These are phyloP conservation scores for Camponotus fellah DNA, from an alignment of 2,888 invertebrate genomes.

Conservation along the genomic window DNA sequence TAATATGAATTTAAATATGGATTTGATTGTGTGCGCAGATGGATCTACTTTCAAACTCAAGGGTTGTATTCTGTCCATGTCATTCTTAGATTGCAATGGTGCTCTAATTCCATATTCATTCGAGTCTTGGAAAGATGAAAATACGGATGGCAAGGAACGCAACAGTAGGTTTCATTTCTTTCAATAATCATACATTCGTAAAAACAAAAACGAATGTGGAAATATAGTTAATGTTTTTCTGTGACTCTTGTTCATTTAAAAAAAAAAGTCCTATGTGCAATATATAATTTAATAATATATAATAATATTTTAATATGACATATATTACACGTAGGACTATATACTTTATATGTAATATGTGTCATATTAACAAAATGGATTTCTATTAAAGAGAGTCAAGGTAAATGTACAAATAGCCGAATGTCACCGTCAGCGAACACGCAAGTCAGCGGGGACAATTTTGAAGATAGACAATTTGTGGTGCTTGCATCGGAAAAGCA, in stretches of 20 bases:
- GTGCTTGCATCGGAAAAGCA: constrained; percentile 98
- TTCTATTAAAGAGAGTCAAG: constrained; percentile 79
- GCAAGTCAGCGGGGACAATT: constrained; percentile 86
- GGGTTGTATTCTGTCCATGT: constrained; percentile 97
- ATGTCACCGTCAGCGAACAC: constrained; percentile 92
- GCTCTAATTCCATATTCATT: constrained; percentile 95
- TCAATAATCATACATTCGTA: background rate
- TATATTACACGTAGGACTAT: background rate
- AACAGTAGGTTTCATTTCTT: constrained; percentile 76
- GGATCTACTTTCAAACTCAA: constrained; percentile 98
- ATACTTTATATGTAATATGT: background rate
- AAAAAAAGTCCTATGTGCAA: background rate
- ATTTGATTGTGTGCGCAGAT: constrained; percentile 88
- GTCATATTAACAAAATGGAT: background rate
- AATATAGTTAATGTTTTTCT: background rate
- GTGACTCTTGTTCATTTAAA: background rate
- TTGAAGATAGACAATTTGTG: constrained; percentile 95
- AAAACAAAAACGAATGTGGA: background rate
- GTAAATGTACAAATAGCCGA: constrained; percentile 88
- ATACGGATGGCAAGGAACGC: constrained; percentile 87
- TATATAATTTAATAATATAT: background rate
- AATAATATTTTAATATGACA: background rate
- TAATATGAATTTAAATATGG: background rate
- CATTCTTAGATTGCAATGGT: constrained; percentile 98
- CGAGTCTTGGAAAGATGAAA: constrained; percentile 97